Evolutionary conservation across 2,113 vertebrate genomes (phyloP).

Genomic region (Clinocottus analis): DNA sequence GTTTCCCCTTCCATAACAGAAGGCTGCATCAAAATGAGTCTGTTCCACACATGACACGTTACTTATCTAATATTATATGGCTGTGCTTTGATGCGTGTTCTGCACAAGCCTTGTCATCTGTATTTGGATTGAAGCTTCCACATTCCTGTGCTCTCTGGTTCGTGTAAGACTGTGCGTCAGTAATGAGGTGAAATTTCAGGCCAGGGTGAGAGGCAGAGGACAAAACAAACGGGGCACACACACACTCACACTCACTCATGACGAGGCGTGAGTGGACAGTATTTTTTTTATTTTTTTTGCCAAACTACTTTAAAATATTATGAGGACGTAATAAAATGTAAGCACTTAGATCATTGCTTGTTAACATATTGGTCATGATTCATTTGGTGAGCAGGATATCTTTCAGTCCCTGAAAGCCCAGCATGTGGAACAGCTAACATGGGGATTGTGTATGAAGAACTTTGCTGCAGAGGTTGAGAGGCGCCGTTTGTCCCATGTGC

Average conservation of each 20-base stretch:
- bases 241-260: neutral
- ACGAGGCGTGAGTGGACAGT: conserved; percentile 6
- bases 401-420: neutral
- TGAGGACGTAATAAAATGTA: neutral
- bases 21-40: neutral
- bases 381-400: neutral
- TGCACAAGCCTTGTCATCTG: conserved; percentile 15
- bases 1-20: neutral
- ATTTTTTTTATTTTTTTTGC: neutral
- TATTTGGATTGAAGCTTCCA: conserved; percentile 38
- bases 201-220: conserved; percentile 5
- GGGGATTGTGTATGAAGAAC: neutral
- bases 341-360: neutral
- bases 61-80: neutral
- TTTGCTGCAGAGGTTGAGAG: neutral
- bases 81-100: conserved; percentile 16
- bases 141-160: conserved; percentile 69
- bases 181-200: conserved; percentile 76
- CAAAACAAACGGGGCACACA: neutral
- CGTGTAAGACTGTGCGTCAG: conserved; percentile 53
- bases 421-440: neutral
- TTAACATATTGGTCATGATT: neutral
- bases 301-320: neutral
- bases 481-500: neutral
- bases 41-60: conserved; percentile 1